A percentile compares a stretch with the other conserved stretches of the same genome.
These are phyloP conservation scores for Tokudaia tokunoshimensis DNA, from an alignment of 2,797 vertebrate species.

Conservation along the genomic window DNA sequence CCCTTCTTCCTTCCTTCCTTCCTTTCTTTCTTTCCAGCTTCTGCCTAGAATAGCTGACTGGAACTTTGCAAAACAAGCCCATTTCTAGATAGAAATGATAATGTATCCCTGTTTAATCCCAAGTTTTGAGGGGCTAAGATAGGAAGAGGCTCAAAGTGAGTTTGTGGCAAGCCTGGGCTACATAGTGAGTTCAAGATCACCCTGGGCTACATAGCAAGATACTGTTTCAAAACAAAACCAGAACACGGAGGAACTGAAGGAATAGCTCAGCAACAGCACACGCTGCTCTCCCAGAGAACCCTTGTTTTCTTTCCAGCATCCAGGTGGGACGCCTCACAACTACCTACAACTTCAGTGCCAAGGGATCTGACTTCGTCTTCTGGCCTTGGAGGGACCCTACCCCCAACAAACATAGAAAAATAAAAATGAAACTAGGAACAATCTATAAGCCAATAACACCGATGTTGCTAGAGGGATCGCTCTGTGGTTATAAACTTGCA, in stretches of 20 bases:
- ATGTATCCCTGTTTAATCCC: too few relatives aligned
- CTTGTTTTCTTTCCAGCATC: background rate
- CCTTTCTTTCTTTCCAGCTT: background rate
- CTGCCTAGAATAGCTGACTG: background rate
- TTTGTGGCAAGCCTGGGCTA: background rate
- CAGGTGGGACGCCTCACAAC: background rate
- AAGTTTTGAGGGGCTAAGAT: background rate
- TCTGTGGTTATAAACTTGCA: background rate
- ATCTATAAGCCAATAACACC: background rate
- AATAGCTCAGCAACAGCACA: background rate
- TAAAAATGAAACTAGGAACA: background rate
- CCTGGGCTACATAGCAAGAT: background rate
- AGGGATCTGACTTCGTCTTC: background rate
- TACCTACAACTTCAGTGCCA: background rate
- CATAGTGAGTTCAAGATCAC: background rate
- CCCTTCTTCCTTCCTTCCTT: too few relatives aligned
- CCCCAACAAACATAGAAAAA: background rate
- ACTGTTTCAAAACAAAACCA: background rate
- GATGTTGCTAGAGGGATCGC: background rate
- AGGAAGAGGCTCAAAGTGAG: background rate
- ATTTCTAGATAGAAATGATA: background rate
- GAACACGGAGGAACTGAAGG: background rate
- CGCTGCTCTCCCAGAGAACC: background rate
- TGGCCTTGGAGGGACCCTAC: background rate
- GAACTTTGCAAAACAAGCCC: background rate